Base-by-base conservation (phyloP, 2,888 invertebrate genomes). In the Apodemia hepburni region DNA sequence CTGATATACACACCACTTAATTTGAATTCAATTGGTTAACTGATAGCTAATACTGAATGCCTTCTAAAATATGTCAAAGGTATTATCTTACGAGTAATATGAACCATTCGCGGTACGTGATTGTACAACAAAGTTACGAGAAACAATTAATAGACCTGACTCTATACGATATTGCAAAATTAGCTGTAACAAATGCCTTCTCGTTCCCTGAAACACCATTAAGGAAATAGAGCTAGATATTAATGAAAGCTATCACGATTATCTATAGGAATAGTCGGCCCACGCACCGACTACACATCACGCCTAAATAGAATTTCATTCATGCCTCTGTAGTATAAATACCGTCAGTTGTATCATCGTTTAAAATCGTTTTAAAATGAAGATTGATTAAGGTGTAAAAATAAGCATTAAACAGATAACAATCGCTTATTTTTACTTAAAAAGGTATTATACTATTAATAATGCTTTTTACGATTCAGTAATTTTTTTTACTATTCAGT, bases 371-470 rank as follows among this genome's bases (percentile, higher is more conserved):
- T 57, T 29, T 57, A 15, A 57, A 57, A 57, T 57, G 57, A 29
- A 57, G 57, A 57, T 57, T 57, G 57, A 57, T 29, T 29, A 15
- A 8, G 27, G 29, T 29, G 57, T 54, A 54, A 54, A 54, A 54
- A 54, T 54, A 22, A 51, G 22, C 51, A 22, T 49, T 51, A 27
- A 51, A 11, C 9, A 12, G 51, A 51, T 51, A 18, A 51, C 12
- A 12, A 51, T 22, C 51, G 51, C 22, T 22, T 22, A 27, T 51
- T 51, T 51, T 18, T 18, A 18, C 51, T 51, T 51, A 51, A 38
- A 18, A 17, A 11, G 17, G n/a, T 42, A 73, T 80, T 81, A 82
- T 84, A 80, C 83, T 82, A 80, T 51, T 51, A 51, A 22, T 22
- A 11, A 51, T 18, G 51, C 18, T 51, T 51, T 9, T 27, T 22